Evolutionary conservation across 1,140 invertebrate genomes (phyloP).

Genomic region (Drosophila athabasca): DNA sequence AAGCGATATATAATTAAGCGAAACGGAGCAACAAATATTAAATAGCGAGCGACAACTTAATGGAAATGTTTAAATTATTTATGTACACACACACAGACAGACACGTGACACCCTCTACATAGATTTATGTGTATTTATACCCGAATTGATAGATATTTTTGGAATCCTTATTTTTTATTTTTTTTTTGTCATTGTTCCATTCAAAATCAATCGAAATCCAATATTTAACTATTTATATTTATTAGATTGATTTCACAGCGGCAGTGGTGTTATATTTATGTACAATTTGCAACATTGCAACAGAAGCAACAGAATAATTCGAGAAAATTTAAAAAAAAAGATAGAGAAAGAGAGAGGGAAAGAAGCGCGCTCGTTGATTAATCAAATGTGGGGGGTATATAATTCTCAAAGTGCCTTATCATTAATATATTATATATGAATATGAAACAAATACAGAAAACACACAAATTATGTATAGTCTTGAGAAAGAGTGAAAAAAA

Average conservation of each 20-base stretch:
- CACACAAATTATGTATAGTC: conserved; percentile 42
- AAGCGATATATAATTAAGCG: conserved; percentile 38
- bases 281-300: conserved; percentile 8
- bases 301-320: conserved; percentile 15
- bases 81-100: conserved; percentile 29
- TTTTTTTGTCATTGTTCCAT: conserved; percentile 14
- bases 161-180: conserved; percentile 24
- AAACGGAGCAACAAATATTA: conserved; percentile 24
- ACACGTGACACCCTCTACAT: conserved; percentile 9
- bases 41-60: conserved; percentile 51
- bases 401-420: conserved; percentile 81
- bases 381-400: conserved; percentile 40
- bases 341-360: conserved; percentile 2
- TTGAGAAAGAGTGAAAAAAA: conserved; percentile 30
- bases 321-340: background rate
- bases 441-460: conserved; percentile 26
- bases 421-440: conserved; percentile 63
- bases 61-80: conserved; percentile 59
- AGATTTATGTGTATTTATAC: conserved; percentile 26
- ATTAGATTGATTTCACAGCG: conserved; percentile 19
- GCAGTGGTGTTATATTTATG: conserved; percentile 13
- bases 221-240: conserved; percentile 40
- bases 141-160: conserved; percentile 33
- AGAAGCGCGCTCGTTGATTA: conserved; percentile 31
- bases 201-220: conserved; percentile 31